Evolutionary conservation across 2,113 vertebrate genomes (phyloP).

Genomic region (Crotophaga sulcirostris): DNA sequence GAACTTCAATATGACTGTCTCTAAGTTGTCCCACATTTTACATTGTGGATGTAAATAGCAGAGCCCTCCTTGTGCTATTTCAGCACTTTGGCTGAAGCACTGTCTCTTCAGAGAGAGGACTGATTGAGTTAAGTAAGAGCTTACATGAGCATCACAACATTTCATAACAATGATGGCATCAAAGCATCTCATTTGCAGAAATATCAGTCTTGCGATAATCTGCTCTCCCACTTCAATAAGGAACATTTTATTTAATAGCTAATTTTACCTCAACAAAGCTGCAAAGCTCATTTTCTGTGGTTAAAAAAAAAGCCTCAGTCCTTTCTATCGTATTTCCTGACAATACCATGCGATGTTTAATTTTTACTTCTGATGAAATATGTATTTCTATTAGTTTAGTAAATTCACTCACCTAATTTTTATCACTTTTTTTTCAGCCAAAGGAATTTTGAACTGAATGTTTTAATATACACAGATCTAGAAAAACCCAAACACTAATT

Average conservation of each 20-base stretch:
- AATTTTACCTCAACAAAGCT: neutral
- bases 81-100: neutral
- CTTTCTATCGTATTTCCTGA: conserved; percentile 13
- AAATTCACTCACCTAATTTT: neutral
- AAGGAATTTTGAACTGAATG: neutral
- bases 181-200: neutral
- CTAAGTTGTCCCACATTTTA: neutral
- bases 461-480: neutral
- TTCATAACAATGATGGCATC: neutral
- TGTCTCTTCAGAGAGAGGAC: neutral
- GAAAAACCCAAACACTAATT: neutral
- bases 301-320: neutral
- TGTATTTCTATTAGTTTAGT: neutral
- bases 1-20: neutral
- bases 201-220: neutral
- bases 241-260: neutral
- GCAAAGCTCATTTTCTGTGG: neutral
- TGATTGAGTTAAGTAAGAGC: neutral
- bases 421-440: neutral
- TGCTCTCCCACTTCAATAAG: neutral
- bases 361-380: conserved; percentile 26
- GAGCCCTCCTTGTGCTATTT: neutral
- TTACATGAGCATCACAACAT: neutral
- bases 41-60: neutral
- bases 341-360: neutral